These are phyloP conservation scores for Halcyon chelicuti DNA, from an alignment of 2,797 vertebrate species.

Conservation along the genomic window DNA sequence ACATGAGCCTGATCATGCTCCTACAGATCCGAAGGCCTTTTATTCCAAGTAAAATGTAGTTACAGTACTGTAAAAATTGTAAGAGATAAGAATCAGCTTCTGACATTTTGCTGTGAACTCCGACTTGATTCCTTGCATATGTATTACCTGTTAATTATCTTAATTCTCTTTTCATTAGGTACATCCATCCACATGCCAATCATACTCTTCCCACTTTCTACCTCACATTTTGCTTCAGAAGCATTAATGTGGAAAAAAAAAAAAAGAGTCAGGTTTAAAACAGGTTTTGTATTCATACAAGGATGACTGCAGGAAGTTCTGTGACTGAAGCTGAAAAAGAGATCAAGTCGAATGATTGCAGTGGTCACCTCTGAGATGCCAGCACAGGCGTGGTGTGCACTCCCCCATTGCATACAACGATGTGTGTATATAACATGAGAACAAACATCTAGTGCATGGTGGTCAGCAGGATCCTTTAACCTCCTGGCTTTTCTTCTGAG, in stretches of 20 bases:
- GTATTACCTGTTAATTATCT: not conserved
- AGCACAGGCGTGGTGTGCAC: not conserved
- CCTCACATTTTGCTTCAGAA: not conserved
- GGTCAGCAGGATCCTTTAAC: not conserved
- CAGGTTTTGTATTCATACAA: not conserved
- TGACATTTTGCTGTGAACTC: not conserved
- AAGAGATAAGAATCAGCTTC: not conserved
- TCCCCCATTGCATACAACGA: fast-evolving
- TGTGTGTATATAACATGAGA: not conserved
- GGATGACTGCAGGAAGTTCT: not conserved
- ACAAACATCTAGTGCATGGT: not conserved
- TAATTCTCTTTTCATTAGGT: not conserved
- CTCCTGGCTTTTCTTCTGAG: not conserved
- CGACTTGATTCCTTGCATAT: not conserved
- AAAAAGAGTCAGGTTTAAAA: not conserved
- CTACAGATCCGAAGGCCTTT: not conserved
- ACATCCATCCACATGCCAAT: not conserved
- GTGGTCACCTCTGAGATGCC: not conserved
- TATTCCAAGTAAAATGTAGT: not conserved
- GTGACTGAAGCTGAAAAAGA: not conserved
- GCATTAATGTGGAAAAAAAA: not conserved
- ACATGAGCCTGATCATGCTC: not conserved
- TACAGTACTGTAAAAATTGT: not conserved
- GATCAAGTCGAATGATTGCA: not conserved
- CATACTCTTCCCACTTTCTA: not conserved